A percentile compares a stretch with the other conserved stretches of the same genome.
These are phyloP conservation scores for Listrodromus nycthemerus DNA, from an alignment of 2,888 invertebrate genomes.

Conservation along the genomic window DNA sequence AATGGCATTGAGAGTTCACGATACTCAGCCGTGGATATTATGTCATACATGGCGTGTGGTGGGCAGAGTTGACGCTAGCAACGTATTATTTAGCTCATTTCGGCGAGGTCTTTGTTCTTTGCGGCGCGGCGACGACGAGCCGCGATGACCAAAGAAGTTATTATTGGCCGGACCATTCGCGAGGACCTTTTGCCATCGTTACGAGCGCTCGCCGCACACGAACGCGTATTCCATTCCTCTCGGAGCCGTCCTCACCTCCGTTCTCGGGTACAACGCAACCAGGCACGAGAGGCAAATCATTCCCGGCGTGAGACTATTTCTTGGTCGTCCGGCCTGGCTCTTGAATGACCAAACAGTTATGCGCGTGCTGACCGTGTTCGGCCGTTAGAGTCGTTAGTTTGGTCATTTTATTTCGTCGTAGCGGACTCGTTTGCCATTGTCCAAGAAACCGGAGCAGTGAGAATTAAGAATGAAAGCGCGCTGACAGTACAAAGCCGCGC, in stretches of 20 bases:
- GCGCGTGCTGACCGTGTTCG: slow-evolving; percentile 16
- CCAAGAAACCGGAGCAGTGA: slow-evolving; percentile 15
- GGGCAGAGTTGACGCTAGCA: slow-evolving; percentile 21
- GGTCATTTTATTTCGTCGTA: slow-evolving; percentile 19
- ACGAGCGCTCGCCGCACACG: slow-evolving; percentile 46
- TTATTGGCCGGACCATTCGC: slow-evolving; percentile 56
- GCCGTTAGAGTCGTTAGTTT: slow-evolving; percentile 18
- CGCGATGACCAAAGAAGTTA: slow-evolving; percentile 56
- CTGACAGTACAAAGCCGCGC: slow-evolving; percentile 51
- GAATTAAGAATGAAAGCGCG: slow-evolving; percentile 49
- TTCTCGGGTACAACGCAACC: slow-evolving; percentile 32
- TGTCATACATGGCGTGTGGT: slow-evolving; percentile 40
- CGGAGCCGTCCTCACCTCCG: slow-evolving; percentile 36
- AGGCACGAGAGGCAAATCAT: slow-evolving; percentile 41
- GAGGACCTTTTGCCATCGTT: slow-evolving; percentile 44
- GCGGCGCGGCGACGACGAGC: slow-evolving; percentile 38
- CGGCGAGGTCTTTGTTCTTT: slow-evolving; percentile 65
- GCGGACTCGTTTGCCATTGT: slow-evolving; percentile 16
- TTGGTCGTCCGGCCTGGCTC: slow-evolving; percentile 48
- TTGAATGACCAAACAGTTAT: slow-evolving; percentile 63
- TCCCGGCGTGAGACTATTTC: slow-evolving; percentile 59
- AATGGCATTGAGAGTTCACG: slow-evolving; percentile 3
- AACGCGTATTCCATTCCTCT: slow-evolving; percentile 31
- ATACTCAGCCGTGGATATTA: not conserved
- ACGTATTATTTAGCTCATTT: slow-evolving; percentile 58